phyloP scores from a whole-genome alignment of 2,888 invertebrate species.

The Heliconius erato region DNA sequence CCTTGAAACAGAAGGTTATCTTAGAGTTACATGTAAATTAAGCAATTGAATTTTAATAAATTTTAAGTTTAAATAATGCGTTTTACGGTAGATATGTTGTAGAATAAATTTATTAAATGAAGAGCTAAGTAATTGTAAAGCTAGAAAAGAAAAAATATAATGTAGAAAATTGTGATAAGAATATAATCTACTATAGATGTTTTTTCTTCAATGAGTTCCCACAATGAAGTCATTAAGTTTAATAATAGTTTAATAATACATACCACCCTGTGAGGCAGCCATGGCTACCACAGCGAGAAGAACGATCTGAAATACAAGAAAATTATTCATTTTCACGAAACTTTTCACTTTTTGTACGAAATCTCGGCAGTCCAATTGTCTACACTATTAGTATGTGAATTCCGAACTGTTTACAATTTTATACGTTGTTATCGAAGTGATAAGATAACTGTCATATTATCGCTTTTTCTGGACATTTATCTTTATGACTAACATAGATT shows the following conservation, averaged over 20 bases:
- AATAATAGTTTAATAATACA: neutral
- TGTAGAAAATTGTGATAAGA: neutral
- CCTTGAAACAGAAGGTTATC: neutral
- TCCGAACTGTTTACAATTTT: neutral
- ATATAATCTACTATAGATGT: neutral
- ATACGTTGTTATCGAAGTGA: neutral
- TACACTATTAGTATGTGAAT: neutral
- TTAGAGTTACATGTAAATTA: neutral
- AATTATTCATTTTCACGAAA: conserved; percentile 29
- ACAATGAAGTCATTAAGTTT: neutral
- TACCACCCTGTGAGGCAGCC: conserved; percentile 35
- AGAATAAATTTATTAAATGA: neutral
- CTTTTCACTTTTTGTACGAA: neutral
- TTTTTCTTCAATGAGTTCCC: neutral
- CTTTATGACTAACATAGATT: neutral
- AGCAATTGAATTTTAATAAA: neutral
- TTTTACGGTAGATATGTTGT: too few species aligned
- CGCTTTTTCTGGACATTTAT: neutral
- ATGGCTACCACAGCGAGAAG: conserved; percentile 61
- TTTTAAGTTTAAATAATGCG: neutral
- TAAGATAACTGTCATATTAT: neutral
- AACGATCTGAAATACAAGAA: conserved; percentile 58
- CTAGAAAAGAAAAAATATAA: neutral
- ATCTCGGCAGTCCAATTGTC: neutral
- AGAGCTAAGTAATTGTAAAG: neutral